Base-by-base conservation (phyloP, 2,797 vertebrate species). In the Uromys caudimaculatus region DNA sequence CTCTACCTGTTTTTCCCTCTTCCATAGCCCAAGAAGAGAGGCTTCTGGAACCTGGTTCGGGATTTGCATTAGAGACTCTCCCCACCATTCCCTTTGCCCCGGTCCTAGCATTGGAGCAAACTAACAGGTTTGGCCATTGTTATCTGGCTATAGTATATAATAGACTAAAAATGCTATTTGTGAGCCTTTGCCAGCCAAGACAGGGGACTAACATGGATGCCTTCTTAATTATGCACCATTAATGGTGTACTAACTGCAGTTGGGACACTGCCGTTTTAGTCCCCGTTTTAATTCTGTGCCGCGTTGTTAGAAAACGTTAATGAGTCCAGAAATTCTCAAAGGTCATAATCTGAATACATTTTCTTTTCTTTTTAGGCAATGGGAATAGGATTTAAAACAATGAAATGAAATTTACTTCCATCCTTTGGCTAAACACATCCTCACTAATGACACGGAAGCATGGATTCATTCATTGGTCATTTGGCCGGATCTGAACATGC, bases 251-350 rank as follows among this genome's bases (percentile, higher is more conserved):
- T 96, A 54, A 96, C 88, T 79, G 69, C 96, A 96, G 97, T 95
- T 88, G 96, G 97, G 94, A 62, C 82, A 81, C 13, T 92, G 93
- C 69, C 56, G 93, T 92, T 91, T 94, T 97, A 86, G 98, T 98
- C 98, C 96, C 95, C 29, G 29, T 96, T 97, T 98, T 98, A 98
- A 97, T 98, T 98, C 98, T 98, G 94, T 97, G 97, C 98, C 95
- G 89, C 98, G 97, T 96, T 98, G 96, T 98, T 98, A 97, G 97
- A 98, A 98, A 98, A 98, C 95, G 89, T 95, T 98, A 98, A 98
- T 98, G 98, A 98, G 98, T 95, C 97, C 93, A 97, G 97, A 98
- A 89, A 98, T 98, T 98, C 98, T 99, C 97, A 98, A 98, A 99
- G 98, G 98, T 98, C 98, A 98, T 98, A 96, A 96, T 98, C 97